These are phyloP conservation scores for Eupithecia tripunctaria DNA, from an alignment of 2,888 invertebrate species.

Conservation along the genomic window DNA sequence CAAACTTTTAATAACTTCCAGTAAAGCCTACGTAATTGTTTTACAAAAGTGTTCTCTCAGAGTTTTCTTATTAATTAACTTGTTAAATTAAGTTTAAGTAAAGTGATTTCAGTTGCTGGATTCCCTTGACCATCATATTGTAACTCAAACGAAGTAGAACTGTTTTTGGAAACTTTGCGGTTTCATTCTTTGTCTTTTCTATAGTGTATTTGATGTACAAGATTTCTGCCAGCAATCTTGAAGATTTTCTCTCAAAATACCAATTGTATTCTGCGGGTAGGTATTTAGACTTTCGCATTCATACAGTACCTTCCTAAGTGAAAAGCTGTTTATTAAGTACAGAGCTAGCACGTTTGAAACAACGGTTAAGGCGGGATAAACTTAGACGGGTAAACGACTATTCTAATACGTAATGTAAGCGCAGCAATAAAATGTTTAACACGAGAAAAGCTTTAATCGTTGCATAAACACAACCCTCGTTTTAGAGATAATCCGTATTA, in stretches of 20 bases:
- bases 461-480: background rate
- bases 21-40: conserved; percentile 33
- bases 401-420: conserved; percentile 22
- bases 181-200: background rate
- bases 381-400: conserved; percentile 20
- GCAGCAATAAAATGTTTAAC: conserved; percentile 20
- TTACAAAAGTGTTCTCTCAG: conserved; percentile 27
- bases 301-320: conserved; percentile 13
- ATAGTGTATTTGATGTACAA: background rate
- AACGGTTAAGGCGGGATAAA: conserved; percentile 27
- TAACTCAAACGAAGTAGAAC: background rate
- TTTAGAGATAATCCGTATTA: background rate
- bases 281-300: background rate
- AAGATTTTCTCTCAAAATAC: background rate
- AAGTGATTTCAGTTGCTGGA: conserved; percentile 2
- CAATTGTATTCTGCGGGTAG: background rate
- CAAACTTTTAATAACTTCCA: conserved; percentile 52
- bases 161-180: background rate
- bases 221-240: background rate
- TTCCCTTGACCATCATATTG: background rate
- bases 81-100: conserved; percentile 15
- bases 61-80: conserved; percentile 36
- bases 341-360: conserved; percentile 34
- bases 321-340: conserved; percentile 33
- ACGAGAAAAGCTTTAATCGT: conserved; percentile 3